Evolutionary conservation across 2,888 invertebrate species (phyloP).

Genomic region (Callosobruchus maculatus): DNA sequence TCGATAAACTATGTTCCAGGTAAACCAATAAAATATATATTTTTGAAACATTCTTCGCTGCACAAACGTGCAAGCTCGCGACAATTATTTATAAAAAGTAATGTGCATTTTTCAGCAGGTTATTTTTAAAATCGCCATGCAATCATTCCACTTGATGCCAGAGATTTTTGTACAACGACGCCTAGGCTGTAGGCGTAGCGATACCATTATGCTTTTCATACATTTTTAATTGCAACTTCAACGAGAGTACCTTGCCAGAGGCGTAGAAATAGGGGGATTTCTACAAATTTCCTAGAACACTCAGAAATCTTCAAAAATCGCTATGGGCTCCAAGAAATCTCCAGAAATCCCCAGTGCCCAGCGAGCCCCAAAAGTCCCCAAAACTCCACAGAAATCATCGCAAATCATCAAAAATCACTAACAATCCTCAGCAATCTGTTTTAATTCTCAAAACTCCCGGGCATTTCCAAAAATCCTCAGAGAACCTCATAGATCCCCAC

Average conservation of each 20-base stretch:
- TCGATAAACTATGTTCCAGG: not conserved
- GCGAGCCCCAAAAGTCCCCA: too few relatives aligned
- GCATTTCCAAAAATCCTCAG: too few relatives aligned
- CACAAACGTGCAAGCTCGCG: not conserved
- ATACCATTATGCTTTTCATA: not conserved
- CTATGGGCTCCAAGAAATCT: too few relatives aligned
- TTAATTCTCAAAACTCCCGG: too few relatives aligned
- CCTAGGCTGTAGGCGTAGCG: not conserved
- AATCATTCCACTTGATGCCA: not conserved
- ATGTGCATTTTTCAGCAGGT: not conserved
- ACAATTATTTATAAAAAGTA: not conserved
- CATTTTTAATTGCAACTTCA: not conserved
- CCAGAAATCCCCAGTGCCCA: too few relatives aligned
- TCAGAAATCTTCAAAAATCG: too few relatives aligned
- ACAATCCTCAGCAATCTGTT: too few relatives aligned
- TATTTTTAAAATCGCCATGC: not conserved
- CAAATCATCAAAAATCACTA: too few relatives aligned
- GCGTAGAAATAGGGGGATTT: not conserved
- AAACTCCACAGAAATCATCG: too few relatives aligned
- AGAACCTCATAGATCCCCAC: too few relatives aligned
- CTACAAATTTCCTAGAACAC: too few relatives aligned
- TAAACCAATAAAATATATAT: not conserved
- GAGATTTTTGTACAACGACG: not conserved
- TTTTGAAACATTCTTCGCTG: not conserved
- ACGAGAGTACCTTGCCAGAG: not conserved